Base-by-base conservation (phyloP, 2,888 invertebrate species). In the Epistrophe eligans region DNA sequence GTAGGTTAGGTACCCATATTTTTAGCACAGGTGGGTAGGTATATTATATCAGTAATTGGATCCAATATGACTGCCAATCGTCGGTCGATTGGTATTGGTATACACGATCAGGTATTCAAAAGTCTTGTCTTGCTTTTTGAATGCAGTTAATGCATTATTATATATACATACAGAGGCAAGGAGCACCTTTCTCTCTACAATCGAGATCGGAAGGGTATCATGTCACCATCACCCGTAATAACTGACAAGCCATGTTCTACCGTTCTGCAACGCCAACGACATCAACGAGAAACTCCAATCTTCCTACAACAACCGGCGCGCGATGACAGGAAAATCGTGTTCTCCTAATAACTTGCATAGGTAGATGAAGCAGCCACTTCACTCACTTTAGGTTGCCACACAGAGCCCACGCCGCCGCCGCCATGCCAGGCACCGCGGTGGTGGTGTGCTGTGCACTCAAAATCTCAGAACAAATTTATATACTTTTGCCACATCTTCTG, bases 301-400 rank as follows among this genome's bases (percentile, higher is more conserved):
- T 71, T 40, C 40, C 67, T 52, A 52, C 67, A 45, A 24, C 60
- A 40, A 74, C 72, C 77, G 58, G 28, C 72, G 79, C 52, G 28
- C 72, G 79, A 79, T 87, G 83, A 87, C 83, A 83, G 87, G 76
- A 76, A 83, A 87, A 83, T 87, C 87, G 87, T 87, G 87, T 87
- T 76, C 83, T 55, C n/a, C 70, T 76, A 87, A 87, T 82, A 87
- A 87, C 70, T 70, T 57, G 55, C 32, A 43, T 50, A 24, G 24
- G 24, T 24, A 57, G 40, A 17, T 52, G 57, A 10, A 13, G 35
- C 48, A 10, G 38, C 38, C 67, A 70, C 67, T 60, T 58, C 40
- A 57, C 15, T 17, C 24, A 24, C 24, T 24, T 2, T 50, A 15
- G 24, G 2, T 52, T 24, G 48, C 17, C 35, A 24, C 32, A 6